Percentiles rank a stretch among this genome's conserved stretches.
phyloP scores from a whole-genome alignment of 2,797 vertebrate species.

The Prionace glauca region DNA sequence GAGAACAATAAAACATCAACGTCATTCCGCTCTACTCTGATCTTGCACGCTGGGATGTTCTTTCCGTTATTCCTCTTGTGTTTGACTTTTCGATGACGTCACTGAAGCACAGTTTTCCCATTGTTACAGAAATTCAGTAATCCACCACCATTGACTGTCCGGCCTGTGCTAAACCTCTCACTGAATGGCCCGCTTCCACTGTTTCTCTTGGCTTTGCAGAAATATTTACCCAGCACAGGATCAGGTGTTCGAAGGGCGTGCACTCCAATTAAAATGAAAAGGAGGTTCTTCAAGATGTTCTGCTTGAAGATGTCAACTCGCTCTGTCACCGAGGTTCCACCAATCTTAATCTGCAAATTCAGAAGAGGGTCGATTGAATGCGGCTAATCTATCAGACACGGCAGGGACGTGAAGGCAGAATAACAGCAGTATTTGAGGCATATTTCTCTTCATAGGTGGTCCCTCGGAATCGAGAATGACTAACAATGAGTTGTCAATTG shows the following conservation, averaged over 20 bases:
- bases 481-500: too few relatives aligned
- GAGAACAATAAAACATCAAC: neutral
- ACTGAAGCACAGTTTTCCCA: neutral
- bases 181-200: neutral
- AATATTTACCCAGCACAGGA: neutral
- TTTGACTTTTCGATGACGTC: neutral
- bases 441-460: too few relatives aligned
- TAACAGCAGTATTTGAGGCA: neutral
- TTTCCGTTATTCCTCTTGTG: neutral
- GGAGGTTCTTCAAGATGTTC: neutral
- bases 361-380: neutral
- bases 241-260: neutral
- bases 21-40: neutral
- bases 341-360: neutral
- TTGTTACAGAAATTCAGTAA: neutral
- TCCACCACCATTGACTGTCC: neutral
- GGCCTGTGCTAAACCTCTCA: neutral
- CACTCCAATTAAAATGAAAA: neutral
- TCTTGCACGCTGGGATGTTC: neutral
- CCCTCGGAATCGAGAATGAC: too few relatives aligned
- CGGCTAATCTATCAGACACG: neutral
- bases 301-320: neutral
- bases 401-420: neutral
- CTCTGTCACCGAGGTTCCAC: neutral
- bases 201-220: neutral